Percentiles rank a stretch among this genome's conserved stretches.
Evolutionary conservation across 2,888 invertebrate species (phyloP).

Genomic region (Leptopilina myrica): DNA sequence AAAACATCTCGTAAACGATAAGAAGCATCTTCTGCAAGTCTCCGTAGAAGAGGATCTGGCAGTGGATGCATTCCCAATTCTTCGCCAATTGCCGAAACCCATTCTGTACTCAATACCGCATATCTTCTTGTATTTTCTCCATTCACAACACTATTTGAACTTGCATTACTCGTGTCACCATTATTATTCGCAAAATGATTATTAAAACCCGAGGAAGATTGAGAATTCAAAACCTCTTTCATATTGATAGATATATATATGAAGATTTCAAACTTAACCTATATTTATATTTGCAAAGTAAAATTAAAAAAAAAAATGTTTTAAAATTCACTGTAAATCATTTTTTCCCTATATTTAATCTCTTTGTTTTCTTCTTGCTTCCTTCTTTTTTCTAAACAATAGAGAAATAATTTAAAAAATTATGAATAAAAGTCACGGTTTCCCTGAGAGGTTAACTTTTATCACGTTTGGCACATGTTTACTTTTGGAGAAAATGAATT

Average conservation of each 20-base stretch:
- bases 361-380: not conserved
- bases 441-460: constrained; percentile 20
- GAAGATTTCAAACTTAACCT: constrained; percentile 29
- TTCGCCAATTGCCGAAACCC: constrained; percentile 73
- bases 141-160: constrained; percentile 62
- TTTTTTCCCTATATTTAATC: not conserved
- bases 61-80: constrained; percentile 73
- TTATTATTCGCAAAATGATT: constrained; percentile 72
- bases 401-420: not conserved
- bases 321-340: not conserved
- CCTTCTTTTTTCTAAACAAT: not conserved
- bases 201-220: constrained; percentile 63
- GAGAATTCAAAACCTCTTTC: constrained; percentile 70
- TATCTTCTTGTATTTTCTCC: constrained; percentile 69
- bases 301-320: not conserved
- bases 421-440: not conserved
- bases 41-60: constrained; percentile 68
- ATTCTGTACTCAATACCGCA: constrained; percentile 72
- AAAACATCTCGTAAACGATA: constrained; percentile 73
- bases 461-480: constrained; percentile 17
- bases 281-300: not conserved
- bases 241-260: constrained; percentile 52
- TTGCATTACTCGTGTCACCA: constrained; percentile 65
- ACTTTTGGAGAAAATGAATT: not conserved
- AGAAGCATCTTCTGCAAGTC: constrained; percentile 74